These are phyloP conservation scores for Cheilosia impressa DNA, from an alignment of 2,888 invertebrate species.

Conservation along the genomic window DNA sequence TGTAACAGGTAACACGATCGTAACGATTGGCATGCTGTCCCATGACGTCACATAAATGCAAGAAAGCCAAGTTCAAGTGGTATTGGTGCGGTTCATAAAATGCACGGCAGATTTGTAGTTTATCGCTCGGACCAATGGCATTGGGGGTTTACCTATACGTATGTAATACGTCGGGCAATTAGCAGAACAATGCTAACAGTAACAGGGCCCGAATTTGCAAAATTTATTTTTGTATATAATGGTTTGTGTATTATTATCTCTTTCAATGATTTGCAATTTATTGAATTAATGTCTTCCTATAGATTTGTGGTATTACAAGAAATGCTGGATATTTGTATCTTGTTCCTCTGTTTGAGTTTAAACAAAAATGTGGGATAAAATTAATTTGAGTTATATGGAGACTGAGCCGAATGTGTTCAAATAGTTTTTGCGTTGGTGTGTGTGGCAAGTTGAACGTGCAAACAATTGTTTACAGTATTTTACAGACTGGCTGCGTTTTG, in stretches of 20 bases:
- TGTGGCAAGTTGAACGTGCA: no score
- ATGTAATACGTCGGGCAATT: neutral
- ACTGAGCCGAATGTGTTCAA: no score
- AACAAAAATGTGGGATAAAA: no score
- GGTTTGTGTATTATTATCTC: neutral
- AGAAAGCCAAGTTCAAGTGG: neutral
- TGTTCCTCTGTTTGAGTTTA: no score
- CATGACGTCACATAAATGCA: constrained; percentile 17
- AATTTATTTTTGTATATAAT: neutral
- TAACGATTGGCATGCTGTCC: constrained; percentile 6
- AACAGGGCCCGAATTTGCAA: constrained; percentile 16
- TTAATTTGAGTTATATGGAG: no score
- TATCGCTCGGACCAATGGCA: neutral
- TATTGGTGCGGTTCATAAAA: neutral
- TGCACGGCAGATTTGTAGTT: neutral
- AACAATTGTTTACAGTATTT: no score
- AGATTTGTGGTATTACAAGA: no score
- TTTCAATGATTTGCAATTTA: constrained; percentile 1
- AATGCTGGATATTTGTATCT: no score
- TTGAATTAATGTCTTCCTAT: constrained; percentile 12
- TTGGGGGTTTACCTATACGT: no score
- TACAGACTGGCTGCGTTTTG: no score
- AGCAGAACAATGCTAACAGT: constrained; percentile 19
- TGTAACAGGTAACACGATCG: neutral
- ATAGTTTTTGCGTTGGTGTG: no score